Evolutionary conservation across 2,797 vertebrate species (phyloP), one percentile per base, ranked within the genome.

Genomic region (Sebastes trivittatus): DNA sequence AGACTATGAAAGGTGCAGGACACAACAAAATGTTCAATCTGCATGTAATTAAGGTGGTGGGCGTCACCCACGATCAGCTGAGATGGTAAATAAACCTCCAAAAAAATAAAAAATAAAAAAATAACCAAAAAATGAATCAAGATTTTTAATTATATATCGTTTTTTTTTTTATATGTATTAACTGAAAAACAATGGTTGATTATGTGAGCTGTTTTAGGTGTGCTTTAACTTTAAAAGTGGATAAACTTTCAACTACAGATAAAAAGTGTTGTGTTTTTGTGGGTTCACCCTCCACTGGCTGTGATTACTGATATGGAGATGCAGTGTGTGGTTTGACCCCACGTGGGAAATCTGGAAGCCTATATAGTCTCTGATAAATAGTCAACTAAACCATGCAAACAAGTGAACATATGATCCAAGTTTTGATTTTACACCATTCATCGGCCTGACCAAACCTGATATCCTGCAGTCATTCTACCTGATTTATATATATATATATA

Each of bases 31-130:
- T 64, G 66, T 49, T 59, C 68, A 80, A 22, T 88, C 86, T 93
- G 90, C 80, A 75, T 86, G 83, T 82, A 60, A 92, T 92, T 93
- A 92, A 85, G 78, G 61, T 22, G 42, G 72, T 81, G 72, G 81
- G 68, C 14, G 78, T 80, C 70, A 62, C 79, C 78, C 60, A 23
- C 20, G 69, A 84, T 67, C 80, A 76, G 60, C 62, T 76, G 81
- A 52, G 61, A 42, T 13, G 30, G 42, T 61, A 36, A 73, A 77
- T 60, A 59, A 68, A 80, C n/a, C 27, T 71, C 3, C 3, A 68
- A 14, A 18, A 46, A 11, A 5, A 56, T 13, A 1, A 6, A 42
- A 38, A 23, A 23, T 6, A 5, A 3, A 29, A 56, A 68, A 30
- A 16, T 3, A 9, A 56, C 2, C 4, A 36, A 13, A 70, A 66